phyloP scores from a whole-genome alignment of 2,888 invertebrate species.

The Leucophora obtusa region DNA sequence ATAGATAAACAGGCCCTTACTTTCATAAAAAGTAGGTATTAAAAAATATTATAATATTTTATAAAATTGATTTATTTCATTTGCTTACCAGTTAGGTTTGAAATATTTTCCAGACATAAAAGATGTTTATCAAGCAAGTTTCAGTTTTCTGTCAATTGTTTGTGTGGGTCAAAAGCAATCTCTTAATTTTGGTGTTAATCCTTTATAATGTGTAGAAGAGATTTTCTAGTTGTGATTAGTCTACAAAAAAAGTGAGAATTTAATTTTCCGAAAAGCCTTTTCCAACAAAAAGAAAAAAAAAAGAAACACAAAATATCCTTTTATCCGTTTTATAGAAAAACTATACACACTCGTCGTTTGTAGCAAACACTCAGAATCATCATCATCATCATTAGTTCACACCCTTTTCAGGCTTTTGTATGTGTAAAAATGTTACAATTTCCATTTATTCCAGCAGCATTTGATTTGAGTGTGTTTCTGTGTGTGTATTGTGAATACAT shows the following conservation, averaged over 20 bases:
- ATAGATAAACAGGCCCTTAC: too few species aligned
- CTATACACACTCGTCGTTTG: not conserved
- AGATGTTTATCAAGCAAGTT: not conserved
- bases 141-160: not conserved
- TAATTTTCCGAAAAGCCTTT: conserved; percentile 65
- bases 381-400: conserved; percentile 18
- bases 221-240: conserved; percentile 45
- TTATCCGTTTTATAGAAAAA: not conserved
- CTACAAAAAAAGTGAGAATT: conserved; percentile 59
- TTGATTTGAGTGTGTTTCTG: not conserved
- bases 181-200: conserved; percentile 31
- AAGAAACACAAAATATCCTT: conserved; percentile 23
- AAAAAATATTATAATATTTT: too few species aligned
- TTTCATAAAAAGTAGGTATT: too few species aligned
- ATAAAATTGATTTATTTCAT: too few species aligned
- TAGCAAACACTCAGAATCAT: conserved; percentile 8
- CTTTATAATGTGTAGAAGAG: conserved; percentile 23
- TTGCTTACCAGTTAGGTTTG: too few species aligned
- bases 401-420: conserved; percentile 39
- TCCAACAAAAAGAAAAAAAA: not conserved
- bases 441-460: conserved; percentile 5
- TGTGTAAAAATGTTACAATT: conserved; percentile 40
- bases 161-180: conserved; percentile 28
- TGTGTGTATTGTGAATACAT: not conserved
- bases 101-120: not conserved